Evolutionary conservation across 2,888 invertebrate genomes (phyloP), one percentile per base, ranked within the genome.

Genomic region (Argyra leucocephala): DNA sequence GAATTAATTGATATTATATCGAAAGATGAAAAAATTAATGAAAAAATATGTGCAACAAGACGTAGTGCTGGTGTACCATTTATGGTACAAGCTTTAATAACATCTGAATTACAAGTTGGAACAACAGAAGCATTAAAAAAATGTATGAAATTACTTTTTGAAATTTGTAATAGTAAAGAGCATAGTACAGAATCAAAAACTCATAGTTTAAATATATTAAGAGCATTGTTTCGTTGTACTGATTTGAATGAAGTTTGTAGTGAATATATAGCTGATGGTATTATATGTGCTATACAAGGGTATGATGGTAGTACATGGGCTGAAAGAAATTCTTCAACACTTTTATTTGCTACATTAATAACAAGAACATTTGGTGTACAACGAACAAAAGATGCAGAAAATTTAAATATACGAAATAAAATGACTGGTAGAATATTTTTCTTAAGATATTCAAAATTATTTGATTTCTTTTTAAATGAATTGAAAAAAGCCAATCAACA

Each of bases 41-140:
- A 74, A 2, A 84, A 85, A 74, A 78, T 91, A 18, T 91, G 90
- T 74, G 84, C 92, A 6, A 96, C 96, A 0, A 82, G 97, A 23
- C 82, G 97, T 68, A 95, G 96, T 77, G 97, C 96, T 15, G 98
- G 97, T 0, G 83, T 98, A 65, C 97, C 97, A 0, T 96, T 91
- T 76, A 89, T 96, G 83, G 86, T 83, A 61, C 81, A 93, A 88
- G 91, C 91, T 0, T 78, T 94, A 31, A 82, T 93, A 5, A 86
- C 86, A 9, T 87, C 91, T 0, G 91, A 92, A 76, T 82, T 89
- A 9, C 82, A 83, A 69, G 81, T 84, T n/a, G 81, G 82, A 64
- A 83, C 84, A 66, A 78, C 82, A 1, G 77, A 78, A n/a, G 80
- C 83, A 64, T 83, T 90, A 69, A 82, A 83, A 67, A 74, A 76